phyloP scores from a whole-genome alignment of 2,888 invertebrate species.

The Ommatoiulus sabulosus region DNA sequence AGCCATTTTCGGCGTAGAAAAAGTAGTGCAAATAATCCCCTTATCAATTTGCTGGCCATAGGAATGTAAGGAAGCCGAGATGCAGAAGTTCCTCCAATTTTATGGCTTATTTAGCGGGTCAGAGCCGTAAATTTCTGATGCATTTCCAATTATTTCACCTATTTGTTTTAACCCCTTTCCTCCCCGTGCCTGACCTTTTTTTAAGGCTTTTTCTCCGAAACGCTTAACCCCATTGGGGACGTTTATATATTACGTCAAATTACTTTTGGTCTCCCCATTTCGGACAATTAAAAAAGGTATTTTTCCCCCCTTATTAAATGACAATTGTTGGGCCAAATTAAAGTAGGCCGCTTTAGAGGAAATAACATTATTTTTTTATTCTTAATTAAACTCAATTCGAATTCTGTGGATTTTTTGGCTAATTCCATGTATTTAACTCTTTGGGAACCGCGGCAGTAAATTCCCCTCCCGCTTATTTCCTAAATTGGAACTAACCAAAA shows the following conservation, averaged over 20 bases:
- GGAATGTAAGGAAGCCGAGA: neutral
- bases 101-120: slow-evolving; percentile 32
- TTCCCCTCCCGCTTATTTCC: neutral
- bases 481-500: neutral
- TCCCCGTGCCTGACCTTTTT: slow-evolving; percentile 25
- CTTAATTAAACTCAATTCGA: slow-evolving; percentile 35
- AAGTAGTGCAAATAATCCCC: neutral
- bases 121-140: slow-evolving; percentile 39
- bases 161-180: slow-evolving; percentile 34
- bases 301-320: slow-evolving; percentile 9
- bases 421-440: neutral
- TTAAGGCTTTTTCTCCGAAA: slow-evolving; percentile 17
- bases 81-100: neutral
- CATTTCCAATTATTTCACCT: slow-evolving; percentile 47
- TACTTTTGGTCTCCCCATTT: neutral
- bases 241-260: slow-evolving; percentile 46
- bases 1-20: slow-evolving; percentile 1
- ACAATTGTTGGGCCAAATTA: neutral
- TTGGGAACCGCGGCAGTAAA: slow-evolving; percentile 8
- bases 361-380: slow-evolving; percentile 17
- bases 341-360: neutral
- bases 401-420: neutral
- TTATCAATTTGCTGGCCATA: neutral
- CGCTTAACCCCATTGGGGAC: slow-evolving; percentile 41
- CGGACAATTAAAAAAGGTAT: slow-evolving; percentile 31